Evolutionary conservation across 1,140 invertebrate genomes (phyloP), one percentile per base, ranked within the genome.

Genomic region (Drosophila lowei): DNA sequence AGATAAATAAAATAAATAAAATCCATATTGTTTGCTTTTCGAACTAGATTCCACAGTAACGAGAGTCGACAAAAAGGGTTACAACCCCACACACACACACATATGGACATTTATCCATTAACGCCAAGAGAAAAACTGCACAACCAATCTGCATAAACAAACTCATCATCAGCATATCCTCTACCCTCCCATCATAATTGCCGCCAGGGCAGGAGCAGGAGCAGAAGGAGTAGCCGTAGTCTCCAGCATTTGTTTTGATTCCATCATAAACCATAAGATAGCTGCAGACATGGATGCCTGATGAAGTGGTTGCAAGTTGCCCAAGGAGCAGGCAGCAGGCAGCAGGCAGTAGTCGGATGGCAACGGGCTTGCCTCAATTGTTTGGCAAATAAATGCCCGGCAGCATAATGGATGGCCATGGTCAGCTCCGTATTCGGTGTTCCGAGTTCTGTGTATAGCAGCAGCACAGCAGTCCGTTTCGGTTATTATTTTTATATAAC

Each of bases 401-500:
- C 61, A 88, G 83, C 83, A 86, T 86, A 86, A 72, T 85, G 79
- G 80, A 72, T 72, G 75, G 67, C 52, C 43, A 68, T 78, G 81
- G 66, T 70, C 65, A 75, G 62, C 66, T 57, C 34, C 42, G 28
- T 43, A 28, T 38, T 50, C 58, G n/a, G 54, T 16, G 16, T 21
- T 30, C 30, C 30, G 18, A 18, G 18, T 2, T 18, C 18, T 2
- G 18, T 18, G 30, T 9, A 3, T 3, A 30, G 6, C 25, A 30
- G 44, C 38, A 52, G 42, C 21, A 23, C 46, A 13, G 28, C 43
- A 59, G 61, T 65, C 55, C 70, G 55, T 34, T 52, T 59, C 63
- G 68, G 70, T 83, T 86, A 86, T 86, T 86, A 86, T 86, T 86
- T 88, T 86, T 86, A 88, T 86, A 86, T 83, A 86, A 88, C 83